phyloP scores from a whole-genome alignment of 2,113 vertebrate species.

The Clarias magur region DNA sequence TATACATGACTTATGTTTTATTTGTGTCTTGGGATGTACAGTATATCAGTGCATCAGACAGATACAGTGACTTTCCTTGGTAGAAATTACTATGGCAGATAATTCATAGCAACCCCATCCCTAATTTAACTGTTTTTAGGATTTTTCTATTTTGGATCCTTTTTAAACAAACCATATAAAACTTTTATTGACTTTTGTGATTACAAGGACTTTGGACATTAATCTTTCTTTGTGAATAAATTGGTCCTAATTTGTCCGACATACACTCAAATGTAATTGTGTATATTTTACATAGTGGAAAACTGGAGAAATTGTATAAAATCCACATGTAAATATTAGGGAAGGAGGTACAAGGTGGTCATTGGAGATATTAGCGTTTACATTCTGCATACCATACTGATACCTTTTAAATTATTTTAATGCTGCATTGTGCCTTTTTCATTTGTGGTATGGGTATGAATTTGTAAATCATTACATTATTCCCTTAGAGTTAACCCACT shows the following conservation, averaged over 20 bases:
- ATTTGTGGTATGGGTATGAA: neutral
- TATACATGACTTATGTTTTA: too few relatives aligned
- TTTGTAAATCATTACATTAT: neutral
- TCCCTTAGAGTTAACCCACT: neutral
- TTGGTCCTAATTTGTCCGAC: neutral
- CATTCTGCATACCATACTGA: neutral
- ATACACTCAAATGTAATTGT: neutral
- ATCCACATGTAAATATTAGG: neutral
- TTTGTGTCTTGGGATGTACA: too few relatives aligned
- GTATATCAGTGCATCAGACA: too few relatives aligned
- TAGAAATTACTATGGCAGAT: too few relatives aligned
- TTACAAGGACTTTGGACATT: neutral
- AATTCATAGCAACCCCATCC: too few relatives aligned
- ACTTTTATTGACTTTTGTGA: neutral
- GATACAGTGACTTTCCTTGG: too few relatives aligned
- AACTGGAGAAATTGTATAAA: neutral
- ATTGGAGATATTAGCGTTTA: neutral
- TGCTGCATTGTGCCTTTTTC: neutral
- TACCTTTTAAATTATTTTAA: neutral
- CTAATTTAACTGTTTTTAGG: neutral
- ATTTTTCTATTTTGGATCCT: neutral
- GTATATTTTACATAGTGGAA: neutral
- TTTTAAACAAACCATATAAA: neutral
- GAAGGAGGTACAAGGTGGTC: neutral
- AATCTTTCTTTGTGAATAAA: neutral